Percentiles rank a stretch among this genome's conserved stretches.
phyloP scores from a whole-genome alignment of 2,113 vertebrate genomes.

The Ornithorhynchus anatinus region DNA sequence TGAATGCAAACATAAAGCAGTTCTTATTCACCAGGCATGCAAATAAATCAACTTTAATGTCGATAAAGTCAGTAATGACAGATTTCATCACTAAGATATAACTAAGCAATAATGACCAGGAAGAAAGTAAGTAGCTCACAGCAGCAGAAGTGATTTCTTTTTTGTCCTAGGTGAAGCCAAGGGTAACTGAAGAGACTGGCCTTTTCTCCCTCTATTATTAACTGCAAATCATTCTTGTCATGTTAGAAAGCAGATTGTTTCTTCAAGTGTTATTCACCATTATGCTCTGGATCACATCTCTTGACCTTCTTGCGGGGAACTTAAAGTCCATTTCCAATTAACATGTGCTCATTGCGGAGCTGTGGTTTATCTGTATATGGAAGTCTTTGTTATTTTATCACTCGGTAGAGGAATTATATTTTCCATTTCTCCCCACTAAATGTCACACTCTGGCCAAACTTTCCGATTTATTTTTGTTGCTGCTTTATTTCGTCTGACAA shows the following conservation, averaged over 20 bases:
- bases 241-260: slow-evolving; percentile 69
- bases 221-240: slow-evolving; percentile 75
- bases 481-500: neutral
- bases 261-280: slow-evolving; percentile 63
- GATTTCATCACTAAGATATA: slow-evolving; percentile 74
- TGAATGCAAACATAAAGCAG: slow-evolving; percentile 60
- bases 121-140: slow-evolving; percentile 65
- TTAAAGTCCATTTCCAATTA: slow-evolving; percentile 68
- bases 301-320: slow-evolving; percentile 62
- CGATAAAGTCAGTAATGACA: slow-evolving; percentile 76
- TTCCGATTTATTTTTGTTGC: slow-evolving; percentile 14
- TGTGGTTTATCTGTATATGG: slow-evolving; percentile 32
- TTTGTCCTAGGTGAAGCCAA: slow-evolving; percentile 74
- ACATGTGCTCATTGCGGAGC: slow-evolving; percentile 35
- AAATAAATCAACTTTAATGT: slow-evolving; percentile 76
- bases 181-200: slow-evolving; percentile 72
- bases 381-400: slow-evolving; percentile 20
- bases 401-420: slow-evolving; percentile 20
- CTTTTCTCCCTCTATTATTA: slow-evolving; percentile 72
- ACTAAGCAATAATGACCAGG: slow-evolving; percentile 68
- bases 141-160: slow-evolving; percentile 67
- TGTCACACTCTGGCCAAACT: neutral
- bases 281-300: slow-evolving; percentile 56
- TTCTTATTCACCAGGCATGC: slow-evolving; percentile 64
- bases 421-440: slow-evolving; percentile 2